Base-by-base conservation (phyloP, 2,797 vertebrate genomes). In the Fistularia tabacaria region DNA sequence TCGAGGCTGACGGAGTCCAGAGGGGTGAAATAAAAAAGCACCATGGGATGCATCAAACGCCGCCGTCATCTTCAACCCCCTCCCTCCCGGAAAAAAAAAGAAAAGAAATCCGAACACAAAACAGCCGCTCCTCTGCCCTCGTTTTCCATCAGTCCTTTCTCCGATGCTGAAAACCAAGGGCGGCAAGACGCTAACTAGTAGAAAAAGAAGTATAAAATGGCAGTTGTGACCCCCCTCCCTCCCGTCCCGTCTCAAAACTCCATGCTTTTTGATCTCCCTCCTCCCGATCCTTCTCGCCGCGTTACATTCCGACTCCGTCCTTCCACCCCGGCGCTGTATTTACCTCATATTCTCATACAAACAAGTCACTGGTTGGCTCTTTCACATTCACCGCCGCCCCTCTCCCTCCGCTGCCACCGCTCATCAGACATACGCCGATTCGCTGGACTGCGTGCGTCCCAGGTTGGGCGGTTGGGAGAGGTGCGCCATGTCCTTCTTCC, bases 381-480 rank as follows among this genome's bases (percentile, higher is more conserved):
- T 37, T 51, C 44, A 62, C 79, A 76, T 80, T 80, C 82, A 62
- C 56, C 13, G 8, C 10, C 39, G 10, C 54, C 38, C 57, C 73
- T 49, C 13, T 58, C 60, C 62, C 64, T 59, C 54, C 46, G 49
- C 54, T 7, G 14, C 45, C 59, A 49, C 37, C 60, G 47, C 10
- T 54, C 48, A 14, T 94, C 90, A 95, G 68, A 95, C 94, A 0
- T 94, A 94, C 11, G 94, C 94, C 0, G 94, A 95, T 76, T 95
- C 94, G 4, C 93, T 94, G 76, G 94, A 94, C 74, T 94, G 94
- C 9, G 93, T 94, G 78, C 94, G 87, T 47, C 92, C 93, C 42
- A 94, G 74, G 39, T 93, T 91, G 36, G 91, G 90, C 0, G 86
- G 86, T 55, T 92, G 92, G 14, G 89, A 88, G 50, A 92, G 70